Evolutionary conservation across 2,797 vertebrate genomes (phyloP), one percentile per base, ranked within the genome.

Genomic region (Alfaro cultratus): DNA sequence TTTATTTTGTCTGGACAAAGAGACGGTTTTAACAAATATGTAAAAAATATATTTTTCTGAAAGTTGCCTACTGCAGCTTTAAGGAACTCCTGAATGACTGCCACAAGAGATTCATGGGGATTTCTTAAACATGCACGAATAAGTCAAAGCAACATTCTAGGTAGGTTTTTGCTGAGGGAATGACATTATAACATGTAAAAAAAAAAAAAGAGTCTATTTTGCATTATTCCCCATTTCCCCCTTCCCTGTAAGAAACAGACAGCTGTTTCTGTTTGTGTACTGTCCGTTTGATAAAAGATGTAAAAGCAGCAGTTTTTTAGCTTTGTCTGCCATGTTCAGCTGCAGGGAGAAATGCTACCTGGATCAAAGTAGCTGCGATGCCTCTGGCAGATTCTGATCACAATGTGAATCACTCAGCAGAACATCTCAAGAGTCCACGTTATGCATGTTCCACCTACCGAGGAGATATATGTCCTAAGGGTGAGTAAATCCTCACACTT

Each of bases 401-500:
- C 80, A 77, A 31, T 72, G 80, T 88, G 83, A 85, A 79, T 89
- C 70, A 86, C 80, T 72, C 87, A 49, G 76, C 74, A 18, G 73
- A 83, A 31, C 74, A 62, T 89, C 84, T 84, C 76, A 87, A 87
- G 81, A 87, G 73, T 74, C 78, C 80, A 78, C 86, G 86, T 82
- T 82, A 86, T 82, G 31, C 72, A 49, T 96, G 95, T 83, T 87
- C 87, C 81, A 84, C 85, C 83, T 96, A 95, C 88, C 95, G 67
- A 91, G 96, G 96, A 86, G 95, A 96, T 81, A 75, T 93, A 47
- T 97, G 96, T 88, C 96, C 96, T 26, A 80, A 47, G 87, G 96
- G 96, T 93, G 82, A 90, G 96, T 91, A 87, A 77, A 82, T 41
- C 73, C 83, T 87, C 76, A 77, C 80, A 79, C 55, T 64, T 34